These are phyloP conservation scores for Saccostrea glomerata DNA, from an alignment of 1,140 invertebrate species.

Conservation along the genomic window DNA sequence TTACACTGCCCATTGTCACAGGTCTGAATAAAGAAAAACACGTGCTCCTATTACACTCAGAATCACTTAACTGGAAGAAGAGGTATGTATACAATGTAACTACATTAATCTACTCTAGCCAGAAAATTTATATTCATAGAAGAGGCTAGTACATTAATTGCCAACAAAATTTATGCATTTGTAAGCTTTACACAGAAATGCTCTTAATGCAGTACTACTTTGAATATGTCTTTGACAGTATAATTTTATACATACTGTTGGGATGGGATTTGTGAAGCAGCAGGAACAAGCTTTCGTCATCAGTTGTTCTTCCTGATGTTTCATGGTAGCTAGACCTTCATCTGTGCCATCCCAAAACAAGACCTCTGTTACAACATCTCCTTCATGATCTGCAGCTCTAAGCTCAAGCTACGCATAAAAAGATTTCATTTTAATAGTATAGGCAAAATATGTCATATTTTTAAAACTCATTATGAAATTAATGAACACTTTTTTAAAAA, in stretches of 20 bases:
- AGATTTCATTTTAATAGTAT: not conserved
- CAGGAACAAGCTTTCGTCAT: constrained; percentile 51
- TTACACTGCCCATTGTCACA: constrained; percentile 25
- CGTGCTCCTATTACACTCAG: too few species aligned
- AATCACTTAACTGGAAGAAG: too few species aligned
- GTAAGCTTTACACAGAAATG: too few species aligned
- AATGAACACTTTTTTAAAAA: too few species aligned
- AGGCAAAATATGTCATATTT: not conserved
- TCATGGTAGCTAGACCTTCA: constrained; percentile 42
- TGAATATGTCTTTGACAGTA: not conserved
- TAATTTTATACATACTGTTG: constrained; percentile 41
- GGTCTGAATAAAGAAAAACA: not conserved
- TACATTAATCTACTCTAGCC: too few species aligned
- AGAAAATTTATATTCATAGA: too few species aligned
- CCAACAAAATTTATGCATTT: too few species aligned
- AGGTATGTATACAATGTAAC: too few species aligned
- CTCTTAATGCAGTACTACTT: not conserved
- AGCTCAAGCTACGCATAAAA: not conserved
- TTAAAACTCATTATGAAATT: too few species aligned
- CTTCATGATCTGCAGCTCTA: constrained; percentile 57
- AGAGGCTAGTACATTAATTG: too few species aligned
- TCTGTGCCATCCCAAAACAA: constrained; percentile 61
- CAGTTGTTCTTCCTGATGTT: not conserved
- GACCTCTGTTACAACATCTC: constrained; percentile 60
- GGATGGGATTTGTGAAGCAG: constrained; percentile 51